Base-by-base conservation (phyloP, 2,113 vertebrate genomes). In the Lagenorhynchus albirostris region DNA sequence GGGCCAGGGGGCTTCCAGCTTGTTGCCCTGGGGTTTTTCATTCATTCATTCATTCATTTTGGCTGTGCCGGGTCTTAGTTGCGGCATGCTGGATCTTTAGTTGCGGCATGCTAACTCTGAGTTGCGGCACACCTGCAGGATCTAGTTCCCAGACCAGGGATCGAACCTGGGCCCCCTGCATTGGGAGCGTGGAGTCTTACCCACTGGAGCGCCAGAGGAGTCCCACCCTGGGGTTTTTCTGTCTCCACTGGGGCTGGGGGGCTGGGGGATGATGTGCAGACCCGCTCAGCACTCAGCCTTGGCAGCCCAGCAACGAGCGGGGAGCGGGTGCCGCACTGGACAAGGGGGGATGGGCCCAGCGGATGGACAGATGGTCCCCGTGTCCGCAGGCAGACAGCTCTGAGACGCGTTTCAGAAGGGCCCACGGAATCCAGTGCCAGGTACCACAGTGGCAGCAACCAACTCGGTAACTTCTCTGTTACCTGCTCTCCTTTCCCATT, bases 401-500 rank as follows among this genome's bases (percentile, higher is more conserved):
- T 13, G 70, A 55, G 58, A 33, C 12, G 25, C 58, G 6, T 17
- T 15, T 6, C 1, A 0, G 2, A 62, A 65, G 25, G 68, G 5
- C 58, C 6, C 80, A 33, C 13, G 1, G 26, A 38, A 29, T 18
- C 53, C 20, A 2, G 91, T 0, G 17, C n/a, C n/a, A 9, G 70
- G 44, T 2, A 17, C 17, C 14, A 0, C 0, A 4, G 68, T 18
- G 18, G 36, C 36, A n/a, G n/a, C 58, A 4, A 25, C 70, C 44
- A 18, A 4, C 70, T 25, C n/a, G 0, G 81, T 31, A 6, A 53
- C 58, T 13, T 26, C 13, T 53, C 60, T 53, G 38, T 38, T 1
- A 15, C 2, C 70, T 65, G 44, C n/a, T 65, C n/a, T 62, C 8
- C 12, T 4, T 41, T 0, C 0, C 6, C 15, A 25, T 41, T 58